Evolutionary conservation across 1,140 invertebrate species (phyloP).

Genomic region (Oreohelix idahoensis): DNA sequence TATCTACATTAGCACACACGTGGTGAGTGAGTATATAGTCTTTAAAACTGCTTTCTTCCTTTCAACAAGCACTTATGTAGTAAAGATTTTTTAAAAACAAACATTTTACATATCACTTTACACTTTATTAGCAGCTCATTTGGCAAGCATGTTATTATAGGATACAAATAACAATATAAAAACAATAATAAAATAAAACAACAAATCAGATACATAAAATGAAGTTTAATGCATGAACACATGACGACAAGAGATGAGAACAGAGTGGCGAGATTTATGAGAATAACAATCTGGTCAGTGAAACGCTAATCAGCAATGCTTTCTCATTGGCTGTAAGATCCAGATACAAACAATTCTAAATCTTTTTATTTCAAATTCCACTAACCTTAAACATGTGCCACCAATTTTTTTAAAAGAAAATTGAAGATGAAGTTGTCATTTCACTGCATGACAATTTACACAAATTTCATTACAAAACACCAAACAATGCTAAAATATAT

Average conservation of each 20-base stretch:
- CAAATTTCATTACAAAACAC: slow-evolving; percentile 39
- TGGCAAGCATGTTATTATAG: neutral
- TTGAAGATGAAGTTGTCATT: slow-evolving; percentile 33
- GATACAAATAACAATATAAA: neutral
- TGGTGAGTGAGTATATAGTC: too few relatives aligned
- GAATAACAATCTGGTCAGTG: slow-evolving; percentile 35
- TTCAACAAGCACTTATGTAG: too few relatives aligned
- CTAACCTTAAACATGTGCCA: slow-evolving; percentile 24
- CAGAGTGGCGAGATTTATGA: neutral
- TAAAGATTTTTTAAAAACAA: too few relatives aligned
- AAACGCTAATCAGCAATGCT: slow-evolving; percentile 30
- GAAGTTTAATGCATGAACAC: slow-evolving; percentile 44
- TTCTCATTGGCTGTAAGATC: neutral
- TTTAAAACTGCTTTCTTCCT: too few relatives aligned
- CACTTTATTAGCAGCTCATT: neutral
- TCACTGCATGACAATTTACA: slow-evolving; percentile 39
- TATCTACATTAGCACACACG: too few relatives aligned
- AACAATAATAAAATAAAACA: too few relatives aligned
- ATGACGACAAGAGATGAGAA: neutral
- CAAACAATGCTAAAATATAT: slow-evolving; percentile 32
- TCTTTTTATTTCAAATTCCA: slow-evolving; percentile 12
- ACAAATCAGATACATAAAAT: slow-evolving; percentile 28
- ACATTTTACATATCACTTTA: too few relatives aligned
- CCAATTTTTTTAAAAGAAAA: slow-evolving; percentile 23
- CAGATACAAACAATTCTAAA: neutral